Evolutionary conservation across 2,888 invertebrate genomes (phyloP), one percentile per base, ranked within the genome.

Genomic region (Campaea margaritaria): DNA sequence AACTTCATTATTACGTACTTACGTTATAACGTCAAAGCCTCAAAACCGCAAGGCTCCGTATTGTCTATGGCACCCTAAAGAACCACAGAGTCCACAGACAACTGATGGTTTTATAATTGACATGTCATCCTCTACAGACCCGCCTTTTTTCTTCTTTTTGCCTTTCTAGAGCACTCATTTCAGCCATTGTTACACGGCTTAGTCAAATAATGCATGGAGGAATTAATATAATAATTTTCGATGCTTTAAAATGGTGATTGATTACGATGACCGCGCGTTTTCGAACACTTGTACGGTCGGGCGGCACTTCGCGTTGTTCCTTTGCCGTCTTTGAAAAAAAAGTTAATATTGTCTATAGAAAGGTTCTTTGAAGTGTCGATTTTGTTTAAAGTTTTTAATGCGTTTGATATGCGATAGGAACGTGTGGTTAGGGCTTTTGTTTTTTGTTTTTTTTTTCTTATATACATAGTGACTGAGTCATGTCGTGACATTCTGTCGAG

Each of bases 141-240:
- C 27, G 76, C 70, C 72, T 79, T 75, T 78, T 76, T 75, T 73
- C 70, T 46, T 54, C 56, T 52, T 45, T 58, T 55, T 56, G 61
- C 61, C 79, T 81, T 80, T 82, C 78, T 83, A 77, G 82, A 79
- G 78, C 86, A 85, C 84, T 86, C 87, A 84, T 83, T 81, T 75
- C 75, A 66, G 65, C 85, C 75, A 85, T 90, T 91, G 91, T 91
- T 83, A 78, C 64, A 67, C 67, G 80, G 78, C 87, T 89, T 89
- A 89, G 88, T 87, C 89, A 91, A 91, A 91, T 91, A 91, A 91
- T 87, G 82, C 82, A 79, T 76, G 70, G 72, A 75, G 73, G 85
- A 86, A 91, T 91, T 91, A 91, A 91, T 91, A 87, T 89, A 88
- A 86, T 87, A 87, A 90, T 89, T 87, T 85, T 82, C 75, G 81